These are phyloP conservation scores for Pyralis farinalis DNA, from an alignment of 2,888 invertebrate genomes.

Conservation along the genomic window DNA sequence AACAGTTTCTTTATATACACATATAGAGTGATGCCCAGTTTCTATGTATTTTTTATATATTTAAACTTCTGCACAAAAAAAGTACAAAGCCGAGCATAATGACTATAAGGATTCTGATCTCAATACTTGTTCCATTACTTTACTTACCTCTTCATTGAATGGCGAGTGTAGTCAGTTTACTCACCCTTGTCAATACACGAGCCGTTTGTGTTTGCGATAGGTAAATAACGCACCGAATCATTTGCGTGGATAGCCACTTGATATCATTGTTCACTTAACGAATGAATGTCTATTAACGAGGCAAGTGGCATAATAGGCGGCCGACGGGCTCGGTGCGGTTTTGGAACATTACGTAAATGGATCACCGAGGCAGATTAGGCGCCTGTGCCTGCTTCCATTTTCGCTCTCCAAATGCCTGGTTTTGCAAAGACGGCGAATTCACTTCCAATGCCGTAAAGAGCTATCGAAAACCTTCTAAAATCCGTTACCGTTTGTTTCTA, in stretches of 20 bases:
- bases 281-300: constrained; percentile 45
- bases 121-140: too few species aligned
- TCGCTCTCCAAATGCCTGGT: not conserved
- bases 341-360: constrained; percentile 57
- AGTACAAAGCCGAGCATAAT: too few species aligned
- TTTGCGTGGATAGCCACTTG: constrained; percentile 30
- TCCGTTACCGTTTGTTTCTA: too few species aligned
- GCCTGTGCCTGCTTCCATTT: constrained; percentile 1
- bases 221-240: constrained; percentile 20
- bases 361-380: constrained; percentile 37
- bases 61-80: too few species aligned
- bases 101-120: too few species aligned
- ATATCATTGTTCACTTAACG: constrained; percentile 49
- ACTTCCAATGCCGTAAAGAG: not conserved
- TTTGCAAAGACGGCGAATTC: not conserved
- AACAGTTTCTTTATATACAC: too few species aligned
- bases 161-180: not conserved
- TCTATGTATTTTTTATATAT: too few species aligned
- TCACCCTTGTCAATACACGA: not conserved
- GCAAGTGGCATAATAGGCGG: constrained; percentile 40
- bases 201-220: not conserved
- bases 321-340: constrained; percentile 38
- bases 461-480: too few species aligned
- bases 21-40: too few species aligned
- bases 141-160: too few species aligned